Evolutionary conservation across 92 coral and sea anemone genomes (phyloP).

Genomic region (Epizoanthus stellaris): DNA sequence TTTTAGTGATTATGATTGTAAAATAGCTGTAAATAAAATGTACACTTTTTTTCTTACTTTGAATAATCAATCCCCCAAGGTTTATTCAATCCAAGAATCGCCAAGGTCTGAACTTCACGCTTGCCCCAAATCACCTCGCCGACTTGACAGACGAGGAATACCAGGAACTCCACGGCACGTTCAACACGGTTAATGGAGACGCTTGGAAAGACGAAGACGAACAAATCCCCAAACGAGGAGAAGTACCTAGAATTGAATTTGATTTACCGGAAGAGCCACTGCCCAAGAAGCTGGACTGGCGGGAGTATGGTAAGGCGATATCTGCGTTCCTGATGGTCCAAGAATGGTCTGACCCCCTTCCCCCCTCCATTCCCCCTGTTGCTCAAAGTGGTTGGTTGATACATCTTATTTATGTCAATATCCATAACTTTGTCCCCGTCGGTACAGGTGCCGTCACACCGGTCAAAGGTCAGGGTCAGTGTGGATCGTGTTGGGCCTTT

Average conservation of each 20-base stretch:
- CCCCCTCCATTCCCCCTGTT: neutral
- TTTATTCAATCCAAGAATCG: slow-evolving; percentile 61
- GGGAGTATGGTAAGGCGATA: slow-evolving; percentile 49
- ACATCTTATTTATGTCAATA: neutral
- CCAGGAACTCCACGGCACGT: slow-evolving; percentile 42
- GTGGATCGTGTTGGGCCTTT: slow-evolving; percentile 67
- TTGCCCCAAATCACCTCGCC: slow-evolving; percentile 56
- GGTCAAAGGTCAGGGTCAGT: slow-evolving; percentile 55
- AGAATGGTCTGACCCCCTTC: neutral
- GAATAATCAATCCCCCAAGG: neutral
- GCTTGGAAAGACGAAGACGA: slow-evolving; percentile 33
- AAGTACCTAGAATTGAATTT: slow-evolving; percentile 52
- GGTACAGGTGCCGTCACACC: slow-evolving; percentile 51
- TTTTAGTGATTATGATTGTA: too few species aligned
- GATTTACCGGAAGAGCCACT: slow-evolving; percentile 46
- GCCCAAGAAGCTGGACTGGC: slow-evolving; percentile 60
- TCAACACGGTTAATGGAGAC: slow-evolving; percentile 48
- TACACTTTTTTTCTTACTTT: neutral
- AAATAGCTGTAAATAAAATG: too few species aligned
- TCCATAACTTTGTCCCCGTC: neutral
- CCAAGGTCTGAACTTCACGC: slow-evolving; percentile 50
- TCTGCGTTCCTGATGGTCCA: too few species aligned
- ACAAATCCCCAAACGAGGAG: slow-evolving; percentile 58
- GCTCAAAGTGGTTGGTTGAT: neutral
- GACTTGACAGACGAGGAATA: slow-evolving; percentile 56